phyloP scores from a whole-genome alignment of 2,113 vertebrate species.

The Corythornis madagascariensis region DNA sequence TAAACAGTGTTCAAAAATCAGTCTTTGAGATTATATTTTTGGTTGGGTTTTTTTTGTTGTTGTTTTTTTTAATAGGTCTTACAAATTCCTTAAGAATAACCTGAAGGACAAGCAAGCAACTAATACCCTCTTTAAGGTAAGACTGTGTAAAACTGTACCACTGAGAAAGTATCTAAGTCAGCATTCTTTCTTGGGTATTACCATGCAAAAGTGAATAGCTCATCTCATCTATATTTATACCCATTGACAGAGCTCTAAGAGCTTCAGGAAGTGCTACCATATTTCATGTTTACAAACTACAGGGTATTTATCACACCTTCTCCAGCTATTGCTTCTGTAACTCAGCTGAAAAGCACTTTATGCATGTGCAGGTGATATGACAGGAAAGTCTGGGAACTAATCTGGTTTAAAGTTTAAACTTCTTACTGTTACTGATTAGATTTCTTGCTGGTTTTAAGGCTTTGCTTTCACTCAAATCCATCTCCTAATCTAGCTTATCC shows the following conservation, averaged over 20 bases:
- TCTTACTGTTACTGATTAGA: not conserved
- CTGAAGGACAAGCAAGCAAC: not conserved
- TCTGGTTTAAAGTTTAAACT: not conserved
- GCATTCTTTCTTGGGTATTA: not conserved
- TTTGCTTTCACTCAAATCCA: not conserved
- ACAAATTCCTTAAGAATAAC: not conserved
- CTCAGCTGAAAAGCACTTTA: not conserved
- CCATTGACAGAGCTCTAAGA: not conserved
- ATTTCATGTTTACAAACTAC: not conserved
- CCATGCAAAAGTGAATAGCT: not conserved
- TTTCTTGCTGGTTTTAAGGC: not conserved
- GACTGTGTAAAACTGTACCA: not conserved
- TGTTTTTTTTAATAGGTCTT: not conserved
- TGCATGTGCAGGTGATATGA: fast-evolving
- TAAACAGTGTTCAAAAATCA: not conserved
- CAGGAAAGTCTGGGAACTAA: not conserved
- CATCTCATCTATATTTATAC: not conserved
- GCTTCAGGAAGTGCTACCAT: not conserved
- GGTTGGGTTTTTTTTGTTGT: too few relatives aligned
- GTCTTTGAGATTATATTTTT: not conserved
- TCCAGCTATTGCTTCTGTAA: not conserved
- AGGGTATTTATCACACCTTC: not conserved
- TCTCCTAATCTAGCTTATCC: not conserved
- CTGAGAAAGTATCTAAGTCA: not conserved
- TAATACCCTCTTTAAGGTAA: not conserved